A percentile compares a stretch with the other conserved stretches of the same genome.
phyloP scores from a whole-genome alignment of 2,888 invertebrate genomes.

The Mechanitis messenoides region DNA sequence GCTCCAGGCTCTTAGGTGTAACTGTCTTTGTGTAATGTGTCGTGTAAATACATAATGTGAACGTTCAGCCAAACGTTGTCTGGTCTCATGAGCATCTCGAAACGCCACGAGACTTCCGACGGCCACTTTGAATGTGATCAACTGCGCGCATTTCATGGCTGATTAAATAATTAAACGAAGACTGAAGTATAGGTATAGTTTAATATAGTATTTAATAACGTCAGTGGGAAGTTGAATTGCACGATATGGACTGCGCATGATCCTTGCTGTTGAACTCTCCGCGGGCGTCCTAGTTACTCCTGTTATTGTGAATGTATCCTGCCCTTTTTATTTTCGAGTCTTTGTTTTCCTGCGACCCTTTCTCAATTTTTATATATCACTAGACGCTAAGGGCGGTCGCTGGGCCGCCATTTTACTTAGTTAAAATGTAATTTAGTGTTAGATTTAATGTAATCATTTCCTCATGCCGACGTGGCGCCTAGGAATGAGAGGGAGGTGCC shows the following conservation, averaged over 20 bases:
- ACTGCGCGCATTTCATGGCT: conserved; percentile 54
- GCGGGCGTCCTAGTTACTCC: conserved; percentile 22
- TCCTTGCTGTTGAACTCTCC: conserved; percentile 26
- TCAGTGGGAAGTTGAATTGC: conserved; percentile 38
- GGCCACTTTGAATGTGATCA: conserved; percentile 26
- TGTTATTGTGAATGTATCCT: conserved; percentile 8
- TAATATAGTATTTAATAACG: conserved; percentile 66
- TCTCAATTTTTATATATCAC: conserved; percentile 14
- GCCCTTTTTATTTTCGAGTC: conserved; percentile 1
- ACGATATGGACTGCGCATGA: conserved; percentile 22
- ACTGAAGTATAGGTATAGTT: conserved; percentile 73
- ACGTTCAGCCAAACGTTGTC: conserved; percentile 7
- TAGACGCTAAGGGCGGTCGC: conserved; percentile 19
- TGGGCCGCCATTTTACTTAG: conserved; percentile 23
- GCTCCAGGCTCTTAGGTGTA: conserved; percentile 10
- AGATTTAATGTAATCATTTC: conserved; percentile 26
- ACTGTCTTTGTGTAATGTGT: conserved; percentile 11
- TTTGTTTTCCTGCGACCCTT: neutral
- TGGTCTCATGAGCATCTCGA: conserved; percentile 25
- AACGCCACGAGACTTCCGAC: conserved; percentile 29
- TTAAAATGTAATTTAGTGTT: conserved; percentile 28
- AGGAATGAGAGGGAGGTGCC: conserved; percentile 15
- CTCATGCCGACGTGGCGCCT: conserved; percentile 24
- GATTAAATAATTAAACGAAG: conserved; percentile 71
- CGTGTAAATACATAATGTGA: conserved; percentile 22